These are phyloP conservation scores for Argyrosomus regius DNA, from an alignment of 2,797 vertebrate species.

Conservation along the genomic window DNA sequence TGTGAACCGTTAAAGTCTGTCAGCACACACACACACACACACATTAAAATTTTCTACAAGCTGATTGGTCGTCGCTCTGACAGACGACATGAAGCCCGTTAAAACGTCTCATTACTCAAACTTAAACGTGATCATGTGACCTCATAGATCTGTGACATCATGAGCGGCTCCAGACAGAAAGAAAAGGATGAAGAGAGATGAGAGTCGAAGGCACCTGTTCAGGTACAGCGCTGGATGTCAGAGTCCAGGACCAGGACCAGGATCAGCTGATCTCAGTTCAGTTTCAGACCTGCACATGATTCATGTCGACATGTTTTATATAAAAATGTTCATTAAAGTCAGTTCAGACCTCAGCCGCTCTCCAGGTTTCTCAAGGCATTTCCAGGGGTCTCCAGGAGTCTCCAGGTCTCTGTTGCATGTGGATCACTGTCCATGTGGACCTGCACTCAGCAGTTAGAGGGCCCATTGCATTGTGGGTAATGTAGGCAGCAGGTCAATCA, in stretches of 20 bases:
- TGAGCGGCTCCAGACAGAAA: conserved; percentile 4
- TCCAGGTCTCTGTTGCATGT: too few species aligned
- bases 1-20: conserved; percentile 5
- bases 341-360: too few species aligned
- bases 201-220: conserved; percentile 57
- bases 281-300: conserved; percentile 5
- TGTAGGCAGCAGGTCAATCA: too few species aligned
- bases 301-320: neutral
- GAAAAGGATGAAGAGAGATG: neutral
- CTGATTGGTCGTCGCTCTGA: conserved; percentile 5
- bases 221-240: conserved; percentile 42
- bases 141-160: neutral
- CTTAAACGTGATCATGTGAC: neutral
- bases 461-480: conserved; percentile 14
- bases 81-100: conserved; percentile 6
- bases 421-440: neutral
- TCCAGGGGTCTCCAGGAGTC: too few species aligned
- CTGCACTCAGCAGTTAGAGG: neutral
- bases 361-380: neutral
- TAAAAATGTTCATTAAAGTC: neutral
- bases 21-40: neutral
- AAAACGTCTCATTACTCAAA: conserved; percentile 1
- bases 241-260: neutral
- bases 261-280: neutral
- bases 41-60: neutral